Conservation (phyloP, 2,113 vertebrate genomes). For the Taurulus bubalis region DNA sequence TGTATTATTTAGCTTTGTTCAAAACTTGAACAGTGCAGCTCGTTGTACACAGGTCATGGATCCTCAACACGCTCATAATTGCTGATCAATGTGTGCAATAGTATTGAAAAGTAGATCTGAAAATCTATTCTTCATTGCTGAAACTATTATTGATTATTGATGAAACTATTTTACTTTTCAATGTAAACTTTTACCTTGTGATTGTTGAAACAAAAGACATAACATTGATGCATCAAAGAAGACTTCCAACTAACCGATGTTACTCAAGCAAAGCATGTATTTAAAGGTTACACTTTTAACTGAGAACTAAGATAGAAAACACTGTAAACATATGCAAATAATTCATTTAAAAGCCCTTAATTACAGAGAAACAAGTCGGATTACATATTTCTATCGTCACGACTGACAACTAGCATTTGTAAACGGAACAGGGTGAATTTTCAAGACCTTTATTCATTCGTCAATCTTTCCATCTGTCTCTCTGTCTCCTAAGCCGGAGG, state of each 20-base stretch:
- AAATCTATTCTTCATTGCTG: neutral
- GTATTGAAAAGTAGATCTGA: neutral
- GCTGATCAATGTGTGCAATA: neutral
- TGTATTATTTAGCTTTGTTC: neutral
- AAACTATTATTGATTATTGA: neutral
- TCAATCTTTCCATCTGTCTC: slow-evolving; percentile 64
- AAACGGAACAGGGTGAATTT: slow-evolving; percentile 33
- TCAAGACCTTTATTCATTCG: slow-evolving; percentile 51
- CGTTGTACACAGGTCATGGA: neutral
- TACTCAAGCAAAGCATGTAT: neutral
- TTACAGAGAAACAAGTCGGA: slow-evolving; percentile 2
- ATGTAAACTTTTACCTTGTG: neutral
- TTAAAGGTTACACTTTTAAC: neutral
- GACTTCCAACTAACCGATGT: neutral
- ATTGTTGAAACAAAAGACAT: neutral
- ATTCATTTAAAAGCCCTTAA: neutral
- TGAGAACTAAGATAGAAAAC: neutral
- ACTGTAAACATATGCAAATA: neutral
- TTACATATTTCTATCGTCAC: neutral
- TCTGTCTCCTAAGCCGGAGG: slow-evolving; percentile 69
- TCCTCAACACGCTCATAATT: neutral
- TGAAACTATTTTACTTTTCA: neutral
- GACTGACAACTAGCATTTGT: slow-evolving; percentile 23
- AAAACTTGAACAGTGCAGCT: neutral
- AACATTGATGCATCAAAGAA: neutral